Conservation (phyloP, 2,113 vertebrate genomes). For the Cervus canadensis region DNA sequence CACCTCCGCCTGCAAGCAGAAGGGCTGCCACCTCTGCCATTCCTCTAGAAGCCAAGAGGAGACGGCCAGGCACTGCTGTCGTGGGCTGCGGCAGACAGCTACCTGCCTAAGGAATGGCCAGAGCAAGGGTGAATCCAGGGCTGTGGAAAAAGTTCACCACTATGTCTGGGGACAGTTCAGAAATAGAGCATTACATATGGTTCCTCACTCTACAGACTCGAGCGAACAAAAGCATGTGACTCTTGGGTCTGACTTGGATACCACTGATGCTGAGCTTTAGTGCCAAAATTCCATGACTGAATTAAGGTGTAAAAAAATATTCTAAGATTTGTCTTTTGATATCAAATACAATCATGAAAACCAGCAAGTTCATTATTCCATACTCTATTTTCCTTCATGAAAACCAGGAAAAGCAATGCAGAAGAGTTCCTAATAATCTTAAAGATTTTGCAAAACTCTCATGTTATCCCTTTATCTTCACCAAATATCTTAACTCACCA, state of each 20-base stretch:
- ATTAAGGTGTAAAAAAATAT: not conserved
- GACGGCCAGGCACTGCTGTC: not conserved
- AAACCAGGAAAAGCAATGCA: not conserved
- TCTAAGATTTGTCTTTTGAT: not conserved
- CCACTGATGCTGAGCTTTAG: not conserved
- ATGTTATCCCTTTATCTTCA: conserved; percentile 8
- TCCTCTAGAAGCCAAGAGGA: not conserved
- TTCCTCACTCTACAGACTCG: not conserved
- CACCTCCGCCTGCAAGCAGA: not conserved
- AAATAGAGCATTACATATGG: not conserved
- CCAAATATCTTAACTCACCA: conserved; percentile 9
- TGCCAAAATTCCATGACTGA: not conserved
- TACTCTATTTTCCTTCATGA: not conserved
- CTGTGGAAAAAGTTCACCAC: not conserved
- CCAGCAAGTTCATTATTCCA: not conserved
- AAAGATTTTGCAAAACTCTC: conserved; percentile 20
- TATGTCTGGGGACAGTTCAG: not conserved
- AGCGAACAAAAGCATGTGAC: not conserved
- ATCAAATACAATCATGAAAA: not conserved
- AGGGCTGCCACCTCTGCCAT: not conserved
- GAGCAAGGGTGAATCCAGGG: not conserved
- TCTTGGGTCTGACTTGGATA: not conserved
- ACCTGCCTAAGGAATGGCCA: not conserved
- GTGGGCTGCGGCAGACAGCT: not conserved
- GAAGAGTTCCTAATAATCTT: not conserved